A percentile compares a stretch with the other conserved stretches of the same genome.
Evolutionary conservation across 2,888 invertebrate genomes (phyloP).

Genomic region (Biston betularia): DNA sequence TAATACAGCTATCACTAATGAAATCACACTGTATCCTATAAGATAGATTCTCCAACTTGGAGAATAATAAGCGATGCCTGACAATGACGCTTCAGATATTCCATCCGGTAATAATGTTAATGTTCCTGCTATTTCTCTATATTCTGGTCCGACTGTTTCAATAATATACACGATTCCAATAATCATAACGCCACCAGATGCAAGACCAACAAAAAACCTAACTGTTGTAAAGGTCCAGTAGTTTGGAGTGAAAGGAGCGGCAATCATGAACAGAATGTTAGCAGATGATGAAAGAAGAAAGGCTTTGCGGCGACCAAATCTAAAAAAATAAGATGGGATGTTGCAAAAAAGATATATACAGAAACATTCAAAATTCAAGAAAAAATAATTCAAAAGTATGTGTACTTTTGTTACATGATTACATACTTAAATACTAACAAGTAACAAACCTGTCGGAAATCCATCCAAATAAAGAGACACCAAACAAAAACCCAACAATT

Average conservation of each 20-base stretch:
- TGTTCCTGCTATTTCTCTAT: conserved; percentile 70
- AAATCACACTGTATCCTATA: conserved; percentile 50
- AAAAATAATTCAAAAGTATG: too few relatives aligned
- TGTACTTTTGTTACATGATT: too few relatives aligned
- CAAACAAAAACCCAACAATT: conserved; percentile 65
- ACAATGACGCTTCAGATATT: conserved; percentile 56
- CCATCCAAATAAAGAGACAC: conserved; percentile 67
- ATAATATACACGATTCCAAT: conserved; percentile 77
- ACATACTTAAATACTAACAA: too few relatives aligned
- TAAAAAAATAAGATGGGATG: conserved; percentile 43
- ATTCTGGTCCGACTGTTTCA: conserved; percentile 86
- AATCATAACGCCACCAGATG: conserved; percentile 91
- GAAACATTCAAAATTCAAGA: too few relatives aligned
- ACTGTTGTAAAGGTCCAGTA: conserved; percentile 84
- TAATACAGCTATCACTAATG: conserved; percentile 52
- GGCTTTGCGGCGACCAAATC: conserved; percentile 81
- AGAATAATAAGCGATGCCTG: conserved; percentile 61
- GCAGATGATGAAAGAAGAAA: conserved; percentile 88
- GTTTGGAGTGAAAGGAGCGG: conserved; percentile 88
- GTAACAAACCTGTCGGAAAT: conserved; percentile 61
- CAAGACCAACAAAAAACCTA: conserved; percentile 88
- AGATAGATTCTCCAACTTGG: conserved; percentile 61
- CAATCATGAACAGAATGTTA: conserved; percentile 88
- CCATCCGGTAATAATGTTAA: conserved; percentile 59
- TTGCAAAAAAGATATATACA: background rate